phyloP scores from a whole-genome alignment of 2,113 vertebrate genomes.

The Centrocercus urophasianus region DNA sequence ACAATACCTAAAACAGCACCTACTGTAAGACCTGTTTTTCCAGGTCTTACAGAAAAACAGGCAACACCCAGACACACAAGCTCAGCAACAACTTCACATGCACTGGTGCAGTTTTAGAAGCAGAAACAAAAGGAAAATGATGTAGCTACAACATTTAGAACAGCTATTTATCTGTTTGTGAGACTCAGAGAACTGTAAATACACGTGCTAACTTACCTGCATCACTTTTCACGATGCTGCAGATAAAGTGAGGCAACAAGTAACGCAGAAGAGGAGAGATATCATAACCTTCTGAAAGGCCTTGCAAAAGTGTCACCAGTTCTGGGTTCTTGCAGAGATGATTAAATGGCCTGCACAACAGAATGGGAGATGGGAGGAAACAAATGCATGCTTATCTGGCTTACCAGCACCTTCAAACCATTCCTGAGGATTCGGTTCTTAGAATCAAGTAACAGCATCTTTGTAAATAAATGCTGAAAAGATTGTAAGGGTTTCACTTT shows the following conservation, averaged over 20 bases:
- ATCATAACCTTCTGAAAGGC: constrained; percentile 83
- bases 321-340: constrained; percentile 79
- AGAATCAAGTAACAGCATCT: too few species aligned
- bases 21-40: not conserved
- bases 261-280: constrained; percentile 86
- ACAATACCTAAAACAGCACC: not conserved
- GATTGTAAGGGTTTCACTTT: not conserved
- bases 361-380: not conserved
- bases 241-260: constrained; percentile 88
- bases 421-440: too few species aligned
- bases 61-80: not conserved
- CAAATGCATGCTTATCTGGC: not conserved
- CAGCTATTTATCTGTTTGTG: not conserved
- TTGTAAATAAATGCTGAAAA: too few species aligned
- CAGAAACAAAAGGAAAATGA: not conserved
- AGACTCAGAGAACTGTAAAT: not conserved
- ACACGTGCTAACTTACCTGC: constrained; percentile 52
- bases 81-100: not conserved
- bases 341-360: constrained; percentile 79
- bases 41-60: not conserved
- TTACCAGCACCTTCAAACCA: not conserved
- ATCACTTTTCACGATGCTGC: constrained; percentile 45
- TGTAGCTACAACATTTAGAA: fast-evolving
- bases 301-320: constrained; percentile 79
- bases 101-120: not conserved